Base-by-base conservation (phyloP, 2,888 invertebrate genomes). In the Drosophila antonietae region DNA sequence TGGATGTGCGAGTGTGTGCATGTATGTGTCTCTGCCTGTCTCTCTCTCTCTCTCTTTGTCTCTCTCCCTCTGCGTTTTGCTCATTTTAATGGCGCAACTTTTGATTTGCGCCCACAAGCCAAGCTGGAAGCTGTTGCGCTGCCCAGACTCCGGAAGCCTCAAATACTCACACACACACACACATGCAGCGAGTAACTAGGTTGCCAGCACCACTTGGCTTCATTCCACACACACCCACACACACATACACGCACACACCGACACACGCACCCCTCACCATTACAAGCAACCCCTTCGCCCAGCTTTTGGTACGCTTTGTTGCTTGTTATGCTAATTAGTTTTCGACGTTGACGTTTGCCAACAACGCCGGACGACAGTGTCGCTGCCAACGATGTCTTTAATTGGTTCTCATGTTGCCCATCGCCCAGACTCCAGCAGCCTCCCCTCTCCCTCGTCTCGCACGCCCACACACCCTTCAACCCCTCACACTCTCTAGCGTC, bases 251-350 rank as follows among this genome's bases (percentile, higher is more conserved):
- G 20, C 58, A 51, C 5, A 35, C 33, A 33, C 49, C 39, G 47
- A 47, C 55, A 58, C 39, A 28, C 64, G 2, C n/a, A n/a, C 58
- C 46, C 28, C 9, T 18, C 51, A 28, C 66, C 33, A 51, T 35
- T 51, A 51, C 33, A 7, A 41, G 49, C 49, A 31, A 33, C 49
- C 33, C 49, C 33, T 51, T 31, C 18, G 55, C 75, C 69, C 67
- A 65, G 28, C 47, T 47, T 66, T 73, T 61, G 66, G 64, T 75
- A 70, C 75, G 74, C 75, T 73, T 81, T 75, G 78, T 88, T 85
- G 88, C 90, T 81, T 89, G 87, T 83, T 90, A 90, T 91, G 91
- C 83, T 90, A 91, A 90, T 90, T 90, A 90, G 90, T 85, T 85
- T 89, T 90, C 85, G 89, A 87, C 90, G 88, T 89, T 90, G 89